phyloP scores from a whole-genome alignment of 2,888 invertebrate genomes.

The Pocota personata region DNA sequence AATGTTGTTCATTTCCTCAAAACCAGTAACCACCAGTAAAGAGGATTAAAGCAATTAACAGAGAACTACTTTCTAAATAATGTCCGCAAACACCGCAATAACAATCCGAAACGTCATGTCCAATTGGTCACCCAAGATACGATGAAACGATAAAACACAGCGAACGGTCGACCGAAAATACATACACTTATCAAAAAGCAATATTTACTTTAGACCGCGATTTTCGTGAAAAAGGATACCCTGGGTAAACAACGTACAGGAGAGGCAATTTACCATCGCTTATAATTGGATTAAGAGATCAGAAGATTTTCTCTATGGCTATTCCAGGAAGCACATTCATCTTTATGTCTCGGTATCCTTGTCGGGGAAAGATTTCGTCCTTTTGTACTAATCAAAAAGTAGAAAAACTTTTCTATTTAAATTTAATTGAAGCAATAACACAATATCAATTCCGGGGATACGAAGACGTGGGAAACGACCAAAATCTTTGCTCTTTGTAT shows the following conservation, averaged over 20 bases:
- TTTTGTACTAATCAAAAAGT: constrained; percentile 30
- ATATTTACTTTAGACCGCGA: constrained; percentile 60
- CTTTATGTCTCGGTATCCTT: constrained; percentile 32
- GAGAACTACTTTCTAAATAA: neutral
- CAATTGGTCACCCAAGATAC: constrained; percentile 54
- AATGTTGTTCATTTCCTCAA: neutral
- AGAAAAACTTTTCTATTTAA: constrained; percentile 46
- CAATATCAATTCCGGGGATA: constrained; percentile 27
- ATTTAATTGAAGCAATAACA: constrained; percentile 68
- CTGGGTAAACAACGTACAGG: constrained; percentile 17
- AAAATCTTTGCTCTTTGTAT: constrained; percentile 17
- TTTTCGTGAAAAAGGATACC: constrained; percentile 30
- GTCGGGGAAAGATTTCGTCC: neutral
- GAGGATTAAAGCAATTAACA: constrained; percentile 35
- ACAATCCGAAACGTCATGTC: constrained; percentile 50
- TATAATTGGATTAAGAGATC: constrained; percentile 72
- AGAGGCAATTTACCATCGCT: constrained; percentile 63
- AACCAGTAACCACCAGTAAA: neutral
- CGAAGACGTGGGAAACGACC: constrained; percentile 57
- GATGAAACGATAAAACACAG: neutral
- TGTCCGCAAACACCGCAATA: neutral
- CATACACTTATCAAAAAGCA: constrained; percentile 50
- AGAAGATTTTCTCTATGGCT: constrained; percentile 25
- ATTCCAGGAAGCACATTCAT: constrained; percentile 41
- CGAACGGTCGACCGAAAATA: constrained; percentile 17